Evolutionary conservation across 2,888 invertebrate genomes (phyloP).

Genomic region (Bruchidius siliquastri): DNA sequence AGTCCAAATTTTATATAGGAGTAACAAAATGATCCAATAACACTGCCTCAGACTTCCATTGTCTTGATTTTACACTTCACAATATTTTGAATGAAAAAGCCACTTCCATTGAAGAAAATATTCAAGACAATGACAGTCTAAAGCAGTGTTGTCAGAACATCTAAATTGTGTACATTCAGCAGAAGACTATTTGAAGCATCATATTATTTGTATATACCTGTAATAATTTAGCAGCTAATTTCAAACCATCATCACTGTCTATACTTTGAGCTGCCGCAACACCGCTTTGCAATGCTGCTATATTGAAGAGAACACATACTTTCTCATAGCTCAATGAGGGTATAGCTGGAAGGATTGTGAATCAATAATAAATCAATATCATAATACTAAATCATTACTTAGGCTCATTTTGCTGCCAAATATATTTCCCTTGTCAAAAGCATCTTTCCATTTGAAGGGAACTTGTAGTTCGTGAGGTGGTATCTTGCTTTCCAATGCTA

Average conservation of each 20-base stretch:
- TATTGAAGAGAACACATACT: constrained; percentile 92
- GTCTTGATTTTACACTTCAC: too few relatives aligned
- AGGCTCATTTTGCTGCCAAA: constrained; percentile 89
- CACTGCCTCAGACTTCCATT: too few relatives aligned
- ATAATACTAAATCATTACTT: constrained; percentile 57
- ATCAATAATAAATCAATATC: constrained; percentile 1
- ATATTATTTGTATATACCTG: constrained; percentile 73
- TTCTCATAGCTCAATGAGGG: constrained; percentile 89
- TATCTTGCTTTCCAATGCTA: constrained; percentile 87
- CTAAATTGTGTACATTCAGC: too few relatives aligned
- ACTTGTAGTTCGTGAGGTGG: constrained; percentile 92
- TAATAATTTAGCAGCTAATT: constrained; percentile 84
- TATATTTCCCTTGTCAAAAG: constrained; percentile 92
- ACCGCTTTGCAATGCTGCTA: constrained; percentile 87
- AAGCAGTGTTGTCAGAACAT: too few relatives aligned
- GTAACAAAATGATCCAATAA: too few relatives aligned
- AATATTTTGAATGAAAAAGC: too few relatives aligned
- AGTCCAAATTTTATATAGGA: too few relatives aligned
- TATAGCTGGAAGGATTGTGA: constrained; percentile 60
- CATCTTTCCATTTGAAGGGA: constrained; percentile 99
- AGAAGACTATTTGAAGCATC: too few relatives aligned
- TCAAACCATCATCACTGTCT: constrained; percentile 90
- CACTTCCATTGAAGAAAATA: too few relatives aligned
- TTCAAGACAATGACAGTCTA: too few relatives aligned
- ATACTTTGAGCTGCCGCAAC: constrained; percentile 80